Percentiles rank a stretch among this genome's conserved stretches.
phyloP scores from a whole-genome alignment of 2,797 vertebrate species.

The Siniperca obscura region DNA sequence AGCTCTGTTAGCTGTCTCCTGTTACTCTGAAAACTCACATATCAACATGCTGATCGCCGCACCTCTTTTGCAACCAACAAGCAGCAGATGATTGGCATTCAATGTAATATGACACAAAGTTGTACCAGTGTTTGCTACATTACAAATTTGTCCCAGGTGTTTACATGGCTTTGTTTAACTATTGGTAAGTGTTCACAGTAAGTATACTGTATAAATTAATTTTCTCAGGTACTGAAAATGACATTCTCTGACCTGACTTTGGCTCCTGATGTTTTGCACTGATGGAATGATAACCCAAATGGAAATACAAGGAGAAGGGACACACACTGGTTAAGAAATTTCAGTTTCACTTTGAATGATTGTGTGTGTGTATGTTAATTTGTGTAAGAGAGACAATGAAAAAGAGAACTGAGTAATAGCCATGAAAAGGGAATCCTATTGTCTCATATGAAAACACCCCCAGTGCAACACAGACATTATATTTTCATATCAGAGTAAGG shows the following conservation, averaged over 20 bases:
- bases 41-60: neutral
- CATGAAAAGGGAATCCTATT: slow-evolving; percentile 82
- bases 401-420: slow-evolving; percentile 72
- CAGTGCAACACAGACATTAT: slow-evolving; percentile 44
- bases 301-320: slow-evolving; percentile 73
- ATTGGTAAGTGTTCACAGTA: neutral
- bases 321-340: slow-evolving; percentile 49
- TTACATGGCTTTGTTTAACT: neutral
- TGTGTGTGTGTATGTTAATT: slow-evolving; percentile 38
- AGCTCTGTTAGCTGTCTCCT: slow-evolving; percentile 18
- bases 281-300: slow-evolving; percentile 42
- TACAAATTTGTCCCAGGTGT: neutral
- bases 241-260: slow-evolving; percentile 10
- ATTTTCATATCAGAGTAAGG: slow-evolving; percentile 57
- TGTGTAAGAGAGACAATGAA: slow-evolving; percentile 49
- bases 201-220: neutral
- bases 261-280: slow-evolving; percentile 27
- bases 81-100: slow-evolving; percentile 3
- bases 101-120: slow-evolving; percentile 12
- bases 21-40: slow-evolving; percentile 31
- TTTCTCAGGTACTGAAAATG: slow-evolving; percentile 1
- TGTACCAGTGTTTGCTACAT: neutral
- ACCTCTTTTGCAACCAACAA: neutral
- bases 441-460: slow-evolving; percentile 75
- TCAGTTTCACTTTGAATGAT: slow-evolving; percentile 76